phyloP scores from a whole-genome alignment of 2,888 invertebrate species.

The Bugulina stolonifera region DNA sequence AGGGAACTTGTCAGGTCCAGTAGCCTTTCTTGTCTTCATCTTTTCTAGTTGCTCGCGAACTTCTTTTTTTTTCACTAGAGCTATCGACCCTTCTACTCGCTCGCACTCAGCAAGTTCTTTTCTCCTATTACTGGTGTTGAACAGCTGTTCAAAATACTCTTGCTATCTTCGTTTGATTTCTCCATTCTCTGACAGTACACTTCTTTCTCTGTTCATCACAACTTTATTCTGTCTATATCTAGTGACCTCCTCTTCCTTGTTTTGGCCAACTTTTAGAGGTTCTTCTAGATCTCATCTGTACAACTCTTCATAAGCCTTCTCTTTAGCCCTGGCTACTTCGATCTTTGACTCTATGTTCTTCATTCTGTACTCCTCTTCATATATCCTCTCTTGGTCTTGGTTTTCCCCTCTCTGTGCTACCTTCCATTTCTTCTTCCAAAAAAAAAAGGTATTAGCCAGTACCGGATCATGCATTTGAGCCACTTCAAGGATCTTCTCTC shows the following conservation, averaged over 20 bases:
- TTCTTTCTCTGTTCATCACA: not conserved
- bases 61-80: not conserved
- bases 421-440: not conserved
- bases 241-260: not conserved
- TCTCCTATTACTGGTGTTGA: not conserved
- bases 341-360: not conserved
- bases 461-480: not conserved
- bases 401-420: not conserved
- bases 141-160: not conserved
- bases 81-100: not conserved
- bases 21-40: not conserved
- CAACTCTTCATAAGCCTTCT: not conserved
- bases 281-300: not conserved
- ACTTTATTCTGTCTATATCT: not conserved
- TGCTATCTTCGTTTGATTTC: not conserved
- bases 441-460: conserved; percentile 12
- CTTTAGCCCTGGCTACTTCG: not conserved
- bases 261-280: not conserved
- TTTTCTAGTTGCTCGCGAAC: not conserved
- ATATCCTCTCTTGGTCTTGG: not conserved
- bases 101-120: not conserved
- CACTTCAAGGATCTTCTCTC: not conserved
- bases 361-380: not conserved
- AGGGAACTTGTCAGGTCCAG: not conserved
- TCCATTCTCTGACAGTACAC: not conserved